Base-by-base conservation (phyloP, 1,140 invertebrate species). In the Trachelipus rathkii region DNA sequence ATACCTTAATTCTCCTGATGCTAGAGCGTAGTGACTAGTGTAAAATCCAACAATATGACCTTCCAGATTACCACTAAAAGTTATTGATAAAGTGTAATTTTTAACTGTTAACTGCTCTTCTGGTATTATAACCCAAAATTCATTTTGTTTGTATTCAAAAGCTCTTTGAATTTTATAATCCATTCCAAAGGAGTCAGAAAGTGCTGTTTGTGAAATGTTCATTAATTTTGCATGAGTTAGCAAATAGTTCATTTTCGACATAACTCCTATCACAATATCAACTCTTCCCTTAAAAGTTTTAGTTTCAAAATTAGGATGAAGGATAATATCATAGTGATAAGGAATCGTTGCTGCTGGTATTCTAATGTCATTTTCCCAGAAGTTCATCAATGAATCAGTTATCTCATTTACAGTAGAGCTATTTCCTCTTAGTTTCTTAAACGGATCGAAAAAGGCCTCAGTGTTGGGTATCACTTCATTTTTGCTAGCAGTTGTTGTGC, bases 11-110 rank as follows among this genome's bases (percentile, higher is more conserved):
- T 87, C 83, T 82, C 89, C 89, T 0, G 83, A 86, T 50, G 76
- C 83, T 81, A 90, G 89, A 66, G 86, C 87, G 84, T 95, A 95
- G 43, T 85, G 87, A 83, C 92, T 94, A 67, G 89, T 88, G 84
- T 95, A 95, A 81, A 95, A 90, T 0, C 93, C 93, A 21, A 91
- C 89, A 74, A 92, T 91, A 69, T 90, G 86, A 6, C 86, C 86
- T 1, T 85, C 85, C 15, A 94, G 84, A 11, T 86, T 89, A 10
- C 93, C 93, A 74, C 87, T 86, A 78, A 93, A 95, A 66, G 89
- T 85, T n/a, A 92, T 79, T 3, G 83, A 84, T 15, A 93, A 82
- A 68, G 87, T 85, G 78, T 92, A 92, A n/a, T 86, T 84, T 19
- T 89, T 91, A 7, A 86, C 83, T 21, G 80, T 68, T 2, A 93